Evolutionary conservation across 2,888 invertebrate genomes (phyloP), one percentile per base, ranked within the genome.

Genomic region (Drosophila gaucha): DNA sequence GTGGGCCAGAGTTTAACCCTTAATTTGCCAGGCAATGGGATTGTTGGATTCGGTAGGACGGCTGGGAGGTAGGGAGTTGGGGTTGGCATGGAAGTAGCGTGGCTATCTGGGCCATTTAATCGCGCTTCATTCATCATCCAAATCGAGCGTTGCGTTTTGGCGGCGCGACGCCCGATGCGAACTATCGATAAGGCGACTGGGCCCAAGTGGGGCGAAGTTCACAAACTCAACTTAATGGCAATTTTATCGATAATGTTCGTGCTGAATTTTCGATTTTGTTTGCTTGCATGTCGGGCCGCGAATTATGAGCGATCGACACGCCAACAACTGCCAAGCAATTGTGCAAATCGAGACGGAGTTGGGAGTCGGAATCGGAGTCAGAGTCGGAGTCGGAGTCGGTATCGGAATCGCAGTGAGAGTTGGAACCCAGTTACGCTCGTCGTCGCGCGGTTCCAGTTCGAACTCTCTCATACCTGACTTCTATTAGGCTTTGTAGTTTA

Each of bases 171-270:
- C 36, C 67, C 80, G 84, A 84, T 84, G 78, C 59, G 74, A 84
- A 78, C 84, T 88, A 89, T 89, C 87, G 90, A 90, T 90, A 90
- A 90, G 89, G 70, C 62, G 22, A 12, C 18, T 43, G 39, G 63
- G 35, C 55, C 47, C 38, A 28, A 47, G 22, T 47, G 38, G 47
- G 69, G 28, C 57, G 39, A 68, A 55, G 51, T 69, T 75, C 67
- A 71, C 60, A 66, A 65, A 75, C 66, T 56, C 67, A 67, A 75
- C 86, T 88, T 89, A 89, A 89, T 89, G 88, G 85, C 82, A 88
- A 89, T 89, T 89, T 89, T 89, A 89, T 89, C 90, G 90, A 89
- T 89, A 89, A 79, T 89, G 89, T 89, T 89, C 89, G 89, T 89
- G 89, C 78, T 86, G 84, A 83, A 84, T 84, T 84, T 84, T 84